Conservation (phyloP, 2,113 vertebrate genomes). For the Gallinago jamesoni region DNA sequence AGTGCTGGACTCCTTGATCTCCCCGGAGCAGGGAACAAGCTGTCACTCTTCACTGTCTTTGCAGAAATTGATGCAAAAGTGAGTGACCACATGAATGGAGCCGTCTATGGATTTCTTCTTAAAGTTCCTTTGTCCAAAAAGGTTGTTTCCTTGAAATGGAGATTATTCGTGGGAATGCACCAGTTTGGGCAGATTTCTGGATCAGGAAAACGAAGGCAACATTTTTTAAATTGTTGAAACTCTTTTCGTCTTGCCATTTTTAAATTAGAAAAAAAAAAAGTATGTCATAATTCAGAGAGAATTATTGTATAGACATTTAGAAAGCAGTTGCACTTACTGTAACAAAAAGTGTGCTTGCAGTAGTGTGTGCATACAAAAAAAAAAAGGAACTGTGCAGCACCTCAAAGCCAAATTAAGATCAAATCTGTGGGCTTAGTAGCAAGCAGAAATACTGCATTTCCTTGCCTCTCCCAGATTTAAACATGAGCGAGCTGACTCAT, state of each 20-base stretch:
- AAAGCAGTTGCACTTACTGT: fast-evolving
- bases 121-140: neutral
- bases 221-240: neutral
- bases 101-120: neutral
- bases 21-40: neutral
- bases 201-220: neutral
- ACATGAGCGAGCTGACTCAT: neutral
- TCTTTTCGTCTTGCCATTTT: neutral
- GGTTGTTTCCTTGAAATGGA: neutral
- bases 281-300: fast-evolving
- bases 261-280: neutral
- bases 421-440: too few relatives aligned
- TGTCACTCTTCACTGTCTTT: neutral
- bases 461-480: neutral
- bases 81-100: neutral
- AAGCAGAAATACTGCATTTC: neutral
- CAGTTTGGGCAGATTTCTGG: neutral
- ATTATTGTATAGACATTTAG: neutral
- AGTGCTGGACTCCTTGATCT: neutral
- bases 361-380: neutral
- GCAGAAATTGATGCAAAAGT: neutral
- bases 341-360: neutral
- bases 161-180: neutral
- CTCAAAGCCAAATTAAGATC: neutral
- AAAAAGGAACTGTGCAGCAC: neutral